Conservation (phyloP, 2,797 vertebrate genomes). For the Protonibea diacanthus region DNA sequence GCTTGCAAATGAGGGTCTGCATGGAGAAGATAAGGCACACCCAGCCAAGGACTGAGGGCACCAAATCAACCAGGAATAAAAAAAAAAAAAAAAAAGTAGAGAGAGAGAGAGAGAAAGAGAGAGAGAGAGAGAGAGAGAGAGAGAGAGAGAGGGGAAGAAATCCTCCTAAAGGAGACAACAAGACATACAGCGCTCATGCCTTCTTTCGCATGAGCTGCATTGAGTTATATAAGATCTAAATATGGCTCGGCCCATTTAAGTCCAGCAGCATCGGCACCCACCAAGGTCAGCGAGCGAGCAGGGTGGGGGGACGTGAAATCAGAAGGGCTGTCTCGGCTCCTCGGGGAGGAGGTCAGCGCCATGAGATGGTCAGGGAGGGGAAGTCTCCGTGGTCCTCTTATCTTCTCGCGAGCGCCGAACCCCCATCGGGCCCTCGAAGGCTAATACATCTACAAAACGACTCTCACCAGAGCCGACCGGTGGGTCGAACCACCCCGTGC, state of each 20-base stretch:
- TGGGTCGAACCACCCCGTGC: slow-evolving; percentile 65
- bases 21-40: slow-evolving; percentile 83
- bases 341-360: slow-evolving; percentile 47
- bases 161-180: slow-evolving; percentile 69
- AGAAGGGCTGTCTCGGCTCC: slow-evolving; percentile 42
- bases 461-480: slow-evolving; percentile 54
- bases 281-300: slow-evolving; percentile 64
- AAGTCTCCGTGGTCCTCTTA: slow-evolving; percentile 70
- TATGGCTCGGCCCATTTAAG: slow-evolving; percentile 50
- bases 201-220: slow-evolving; percentile 39
- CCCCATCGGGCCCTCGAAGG: slow-evolving; percentile 63
- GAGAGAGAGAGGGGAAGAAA: slow-evolving; percentile 47
- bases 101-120: slow-evolving; percentile 35
- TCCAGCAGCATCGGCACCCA: slow-evolving; percentile 32
- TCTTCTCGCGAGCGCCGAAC: slow-evolving; percentile 69
- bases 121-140: slow-evolving; percentile 49
- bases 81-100: slow-evolving; percentile 34
- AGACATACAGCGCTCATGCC: slow-evolving; percentile 55
- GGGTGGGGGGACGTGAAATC: slow-evolving; percentile 46
- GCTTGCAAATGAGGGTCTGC: slow-evolving; percentile 87
- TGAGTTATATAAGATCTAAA: slow-evolving; percentile 63
- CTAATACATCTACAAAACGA: slow-evolving; percentile 68
- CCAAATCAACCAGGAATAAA: slow-evolving; percentile 78
- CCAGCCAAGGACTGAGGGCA: slow-evolving; percentile 83
- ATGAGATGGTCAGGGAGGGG: slow-evolving; percentile 65